Base-by-base conservation (phyloP, 2,113 vertebrate genomes). In the Danionella cerebrum region DNA sequence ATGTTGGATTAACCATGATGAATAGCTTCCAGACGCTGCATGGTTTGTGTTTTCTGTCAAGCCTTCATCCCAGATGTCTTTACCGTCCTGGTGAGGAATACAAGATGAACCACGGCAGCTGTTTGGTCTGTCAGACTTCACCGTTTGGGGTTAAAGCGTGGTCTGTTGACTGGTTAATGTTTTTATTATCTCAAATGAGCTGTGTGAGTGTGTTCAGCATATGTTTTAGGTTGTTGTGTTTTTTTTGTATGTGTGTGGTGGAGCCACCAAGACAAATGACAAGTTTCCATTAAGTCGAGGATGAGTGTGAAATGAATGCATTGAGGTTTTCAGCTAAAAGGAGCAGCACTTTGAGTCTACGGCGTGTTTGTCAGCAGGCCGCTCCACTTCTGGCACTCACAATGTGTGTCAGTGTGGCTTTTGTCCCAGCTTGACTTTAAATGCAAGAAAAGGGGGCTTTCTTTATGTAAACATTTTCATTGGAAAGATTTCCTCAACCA, bases 401-500 rank as follows among this genome's bases (percentile, higher is more conserved):
- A 36, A 38, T 59, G 65, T 39, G 54, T 51, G 45, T 48, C 67
- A 70, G n/a, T 70, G 54, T 67, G 25, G 33, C 39, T 51, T 35
- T 75, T 41, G 13, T 35, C 54, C 27, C 33, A 67, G 48, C 47
- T 71, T 18, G 9, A 57, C 51, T 63, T 71, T 42, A 69, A 41
- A 67, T 48, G 35, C 27, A 69, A 64, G 27, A 48, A 42, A 38
- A 73, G 66, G 69, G 36, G 12, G 10, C 33, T 51, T 53, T 36
- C 27, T 47, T 73, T 44, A 35, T 58, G 67, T 64, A 73, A 77
- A 73, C 75, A 73, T 73, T 77, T 76, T 64, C 58, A 52, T 73
- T 76, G 75, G 75, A 73, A 54, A 14, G 48, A 21, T 42, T 57
- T 70, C 67, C 39, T 50, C 8, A 70, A 67, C 70, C 63, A 77